A percentile compares a stretch with the other conserved stretches of the same genome.
Evolutionary conservation across 2,888 invertebrate genomes (phyloP).

Genomic region (Oscheius sp.): DNA sequence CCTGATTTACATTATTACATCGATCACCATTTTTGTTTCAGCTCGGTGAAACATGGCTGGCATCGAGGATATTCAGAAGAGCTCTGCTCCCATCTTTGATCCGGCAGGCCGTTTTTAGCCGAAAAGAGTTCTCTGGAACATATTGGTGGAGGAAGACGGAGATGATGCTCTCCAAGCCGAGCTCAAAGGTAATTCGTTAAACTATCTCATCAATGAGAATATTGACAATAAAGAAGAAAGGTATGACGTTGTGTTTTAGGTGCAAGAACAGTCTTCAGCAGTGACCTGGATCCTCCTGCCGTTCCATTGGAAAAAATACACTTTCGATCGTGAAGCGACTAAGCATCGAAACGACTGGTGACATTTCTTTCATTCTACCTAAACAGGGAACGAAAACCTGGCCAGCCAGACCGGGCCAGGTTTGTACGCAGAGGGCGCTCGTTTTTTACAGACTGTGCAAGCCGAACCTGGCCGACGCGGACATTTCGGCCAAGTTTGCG

Average conservation of each 20-base stretch:
- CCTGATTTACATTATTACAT: too few species aligned
- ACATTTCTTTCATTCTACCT: background rate
- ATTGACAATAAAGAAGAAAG: too few species aligned
- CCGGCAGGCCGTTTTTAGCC: background rate
- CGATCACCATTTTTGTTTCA: too few species aligned
- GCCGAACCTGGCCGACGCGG: too few species aligned
- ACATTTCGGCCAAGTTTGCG: too few species aligned
- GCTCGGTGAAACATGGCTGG: too few species aligned
- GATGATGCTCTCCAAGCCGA: background rate
- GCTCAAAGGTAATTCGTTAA: too few species aligned
- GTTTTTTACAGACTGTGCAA: too few species aligned
- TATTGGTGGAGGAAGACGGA: slow-evolving; percentile 11
- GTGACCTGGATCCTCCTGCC: background rate
- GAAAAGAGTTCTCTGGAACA: slow-evolving; percentile 1
- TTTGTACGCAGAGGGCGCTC: too few species aligned
- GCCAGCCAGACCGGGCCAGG: too few species aligned
- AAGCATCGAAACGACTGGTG: slow-evolving; percentile 2
- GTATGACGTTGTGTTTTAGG: background rate
- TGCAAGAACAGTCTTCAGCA: background rate
- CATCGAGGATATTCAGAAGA: too few species aligned
- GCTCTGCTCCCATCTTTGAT: background rate
- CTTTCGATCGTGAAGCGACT: background rate
- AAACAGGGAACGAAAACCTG: background rate
- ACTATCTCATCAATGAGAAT: too few species aligned
- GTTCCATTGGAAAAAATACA: background rate